Conservation (phyloP, 1,140 invertebrate genomes). For the Eufriesea mexicana region DNA sequence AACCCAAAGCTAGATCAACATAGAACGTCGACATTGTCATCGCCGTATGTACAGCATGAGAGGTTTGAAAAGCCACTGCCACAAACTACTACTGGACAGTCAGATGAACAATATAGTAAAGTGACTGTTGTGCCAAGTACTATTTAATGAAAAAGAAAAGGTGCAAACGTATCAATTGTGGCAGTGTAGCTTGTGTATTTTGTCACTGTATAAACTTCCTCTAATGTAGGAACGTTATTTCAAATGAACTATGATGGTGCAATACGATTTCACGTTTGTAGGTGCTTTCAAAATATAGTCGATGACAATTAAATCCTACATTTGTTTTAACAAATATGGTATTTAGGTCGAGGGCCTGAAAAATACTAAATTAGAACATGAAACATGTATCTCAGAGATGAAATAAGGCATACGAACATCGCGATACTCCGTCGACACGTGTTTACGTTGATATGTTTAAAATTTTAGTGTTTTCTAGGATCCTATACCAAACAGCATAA, state of each 20-base stretch:
- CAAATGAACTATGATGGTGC: constrained; percentile 33
- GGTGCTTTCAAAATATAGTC: constrained; percentile 24
- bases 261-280: constrained; percentile 47
- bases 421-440: background rate
- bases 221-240: background rate
- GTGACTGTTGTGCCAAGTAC: constrained; percentile 74
- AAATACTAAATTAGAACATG: constrained; percentile 17
- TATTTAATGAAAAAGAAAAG: constrained; percentile 63
- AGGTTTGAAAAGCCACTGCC: constrained; percentile 59
- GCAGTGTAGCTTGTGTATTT: constrained; percentile 27
- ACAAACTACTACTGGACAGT: constrained; percentile 39
- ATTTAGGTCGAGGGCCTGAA: constrained; percentile 7
- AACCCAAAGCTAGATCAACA: constrained; percentile 53
- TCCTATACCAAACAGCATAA: background rate
- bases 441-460: background rate
- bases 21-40: constrained; percentile 21
- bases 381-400: background rate
- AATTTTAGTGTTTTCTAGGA: constrained; percentile 28
- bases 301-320: constrained; percentile 5
- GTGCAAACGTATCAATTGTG: background rate
- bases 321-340: constrained; percentile 25
- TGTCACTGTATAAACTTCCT: constrained; percentile 3
- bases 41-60: constrained; percentile 62
- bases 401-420: background rate
- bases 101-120: constrained; percentile 77